Evolutionary conservation across 2,797 vertebrate species (phyloP).

Genomic region (Scyliorhinus canicula): DNA sequence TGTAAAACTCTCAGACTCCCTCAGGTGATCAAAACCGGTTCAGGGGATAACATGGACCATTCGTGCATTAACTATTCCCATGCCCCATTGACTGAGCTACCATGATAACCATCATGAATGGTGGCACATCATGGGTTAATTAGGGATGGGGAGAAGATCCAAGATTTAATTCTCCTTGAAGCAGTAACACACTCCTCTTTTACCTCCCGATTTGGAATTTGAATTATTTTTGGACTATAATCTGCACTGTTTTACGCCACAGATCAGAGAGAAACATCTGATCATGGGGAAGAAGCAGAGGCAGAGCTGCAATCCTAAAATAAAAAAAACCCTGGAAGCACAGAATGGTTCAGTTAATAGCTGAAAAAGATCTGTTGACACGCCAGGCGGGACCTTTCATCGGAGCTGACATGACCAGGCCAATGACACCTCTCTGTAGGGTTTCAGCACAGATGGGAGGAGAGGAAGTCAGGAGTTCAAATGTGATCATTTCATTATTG

Average conservation of each 20-base stretch:
- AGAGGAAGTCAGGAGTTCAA: not conserved
- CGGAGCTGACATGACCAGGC: not conserved
- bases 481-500: not conserved
- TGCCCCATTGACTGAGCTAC: not conserved
- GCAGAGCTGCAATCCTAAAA: not conserved
- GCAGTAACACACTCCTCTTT: not conserved
- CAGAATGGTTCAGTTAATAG: no score
- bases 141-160: not conserved
- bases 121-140: constrained; percentile 8
- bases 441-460: not conserved
- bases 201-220: not conserved
- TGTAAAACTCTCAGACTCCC: not conserved
- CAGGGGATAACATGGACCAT: not conserved
- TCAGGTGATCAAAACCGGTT: not conserved
- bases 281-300: not conserved
- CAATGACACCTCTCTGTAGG: not conserved
- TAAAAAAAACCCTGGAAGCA: not conserved
- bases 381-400: not conserved
- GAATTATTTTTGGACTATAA: not conserved
- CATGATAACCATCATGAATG: no score
- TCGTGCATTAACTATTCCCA: not conserved
- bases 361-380: not conserved
- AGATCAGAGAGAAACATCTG: no score
- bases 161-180: constrained; percentile 6
- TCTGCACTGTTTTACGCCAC: not conserved